Evolutionary conservation across 2,113 vertebrate genomes (phyloP).

Genomic region (Scomber colias): DNA sequence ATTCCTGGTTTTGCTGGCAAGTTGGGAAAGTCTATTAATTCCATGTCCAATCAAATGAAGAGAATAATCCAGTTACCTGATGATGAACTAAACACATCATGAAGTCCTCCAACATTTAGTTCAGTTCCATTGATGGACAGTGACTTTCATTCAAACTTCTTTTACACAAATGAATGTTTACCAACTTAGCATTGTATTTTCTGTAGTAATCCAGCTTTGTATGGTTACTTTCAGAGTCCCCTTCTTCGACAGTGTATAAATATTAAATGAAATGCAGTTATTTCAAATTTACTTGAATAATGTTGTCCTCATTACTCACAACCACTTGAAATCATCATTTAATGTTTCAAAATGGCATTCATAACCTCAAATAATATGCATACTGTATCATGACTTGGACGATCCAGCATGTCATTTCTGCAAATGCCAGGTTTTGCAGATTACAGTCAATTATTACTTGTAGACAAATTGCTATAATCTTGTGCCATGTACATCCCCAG

Average conservation of each 20-base stretch:
- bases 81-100: constrained; percentile 9
- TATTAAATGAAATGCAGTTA: no score
- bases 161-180: no score
- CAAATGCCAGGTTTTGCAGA: neutral
- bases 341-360: constrained; percentile 2
- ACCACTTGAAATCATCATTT: constrained; percentile 12
- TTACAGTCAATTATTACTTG: neutral
- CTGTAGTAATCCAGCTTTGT: no score
- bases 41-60: constrained; percentile 1
- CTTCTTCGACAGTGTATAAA: no score
- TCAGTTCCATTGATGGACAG: no score
- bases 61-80: constrained; percentile 12
- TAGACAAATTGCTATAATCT: neutral
- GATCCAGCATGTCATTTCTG: constrained; percentile 1
- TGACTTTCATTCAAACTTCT: no score
- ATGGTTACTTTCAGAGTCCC: no score
- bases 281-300: no score
- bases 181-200: no score
- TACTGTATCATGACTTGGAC: neutral
- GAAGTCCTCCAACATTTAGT: constrained; percentile 17
- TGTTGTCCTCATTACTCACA: constrained; percentile 5
- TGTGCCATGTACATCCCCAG: neutral
- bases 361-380: neutral
- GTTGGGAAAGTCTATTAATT: constrained; percentile 1
- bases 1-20: neutral